These are phyloP conservation scores for Protaetia brevitarsis DNA, from an alignment of 1,140 invertebrate genomes.

Conservation along the genomic window DNA sequence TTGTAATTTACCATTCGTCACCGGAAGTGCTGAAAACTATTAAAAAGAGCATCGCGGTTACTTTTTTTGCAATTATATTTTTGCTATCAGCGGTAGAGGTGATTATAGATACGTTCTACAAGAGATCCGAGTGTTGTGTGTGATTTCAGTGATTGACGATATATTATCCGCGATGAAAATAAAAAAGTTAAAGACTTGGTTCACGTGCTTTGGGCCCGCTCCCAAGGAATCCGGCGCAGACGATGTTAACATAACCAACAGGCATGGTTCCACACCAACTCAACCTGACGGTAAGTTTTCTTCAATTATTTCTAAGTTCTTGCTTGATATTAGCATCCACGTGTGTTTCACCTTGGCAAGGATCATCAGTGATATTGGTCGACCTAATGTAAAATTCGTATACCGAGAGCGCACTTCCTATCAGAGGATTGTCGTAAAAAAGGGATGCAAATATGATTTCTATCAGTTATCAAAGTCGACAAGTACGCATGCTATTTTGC, in stretches of 20 bases:
- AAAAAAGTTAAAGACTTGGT: background rate
- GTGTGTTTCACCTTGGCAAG: too few relatives aligned
- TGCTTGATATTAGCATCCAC: background rate
- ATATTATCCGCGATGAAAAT: background rate
- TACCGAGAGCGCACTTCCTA: too few relatives aligned
- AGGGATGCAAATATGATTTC: too few relatives aligned
- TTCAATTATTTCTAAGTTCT: too few relatives aligned
- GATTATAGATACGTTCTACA: too few relatives aligned
- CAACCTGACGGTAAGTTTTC: background rate
- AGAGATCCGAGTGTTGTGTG: background rate
- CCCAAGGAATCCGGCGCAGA: background rate
- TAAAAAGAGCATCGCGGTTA: background rate
- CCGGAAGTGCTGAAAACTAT: background rate
- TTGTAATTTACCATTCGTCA: background rate
- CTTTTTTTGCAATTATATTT: background rate
- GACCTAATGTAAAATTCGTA: too few relatives aligned
- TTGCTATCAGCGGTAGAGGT: background rate
- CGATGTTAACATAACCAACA: background rate
- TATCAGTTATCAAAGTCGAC: too few relatives aligned
- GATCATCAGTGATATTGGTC: too few relatives aligned
- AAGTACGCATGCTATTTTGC: too few relatives aligned
- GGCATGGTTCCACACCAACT: background rate
- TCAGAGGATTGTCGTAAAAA: too few relatives aligned
- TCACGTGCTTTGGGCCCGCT: background rate
- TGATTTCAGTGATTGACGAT: background rate